Evolutionary conservation across 2,797 vertebrate genomes (phyloP).

Genomic region (Chloroceryle amazona): DNA sequence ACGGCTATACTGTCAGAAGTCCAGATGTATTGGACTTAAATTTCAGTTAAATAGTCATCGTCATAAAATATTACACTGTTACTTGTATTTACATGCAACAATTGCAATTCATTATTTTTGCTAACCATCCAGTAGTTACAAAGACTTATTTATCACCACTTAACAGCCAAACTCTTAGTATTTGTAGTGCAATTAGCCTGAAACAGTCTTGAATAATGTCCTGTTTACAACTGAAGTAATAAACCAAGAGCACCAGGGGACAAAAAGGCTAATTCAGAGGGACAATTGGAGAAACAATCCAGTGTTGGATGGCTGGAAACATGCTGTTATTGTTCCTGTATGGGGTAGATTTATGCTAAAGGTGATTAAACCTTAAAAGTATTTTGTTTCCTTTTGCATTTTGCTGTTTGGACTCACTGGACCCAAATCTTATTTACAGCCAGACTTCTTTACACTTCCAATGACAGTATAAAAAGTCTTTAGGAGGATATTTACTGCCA

Average conservation of each 20-base stretch:
- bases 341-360: slow-evolving; percentile 11
- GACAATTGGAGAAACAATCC: slow-evolving; percentile 52
- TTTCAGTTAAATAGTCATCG: slow-evolving; percentile 46
- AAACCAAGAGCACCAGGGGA: slow-evolving; percentile 59
- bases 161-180: slow-evolving; percentile 56
- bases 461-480: background rate
- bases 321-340: slow-evolving; percentile 14
- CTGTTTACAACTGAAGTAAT: slow-evolving; percentile 59
- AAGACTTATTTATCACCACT: slow-evolving; percentile 49
- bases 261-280: slow-evolving; percentile 53
- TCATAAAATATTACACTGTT: slow-evolving; percentile 27
- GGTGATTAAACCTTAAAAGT: slow-evolving; percentile 41
- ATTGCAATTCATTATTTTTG: slow-evolving; percentile 55
- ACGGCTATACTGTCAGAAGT: background rate
- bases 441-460: slow-evolving; percentile 26
- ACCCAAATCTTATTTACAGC: slow-evolving; percentile 15
- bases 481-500: slow-evolving; percentile 19
- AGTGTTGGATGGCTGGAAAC: slow-evolving; percentile 9
- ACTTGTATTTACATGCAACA: background rate
- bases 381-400: background rate
- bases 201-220: slow-evolving; percentile 60
- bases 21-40: background rate
- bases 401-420: slow-evolving; percentile 1
- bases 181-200: slow-evolving; percentile 60
- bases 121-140: slow-evolving; percentile 55